Evolutionary conservation across 2,113 vertebrate species (phyloP), one percentile per base, ranked within the genome.

Genomic region (Cynopterus brachyotis): DNA sequence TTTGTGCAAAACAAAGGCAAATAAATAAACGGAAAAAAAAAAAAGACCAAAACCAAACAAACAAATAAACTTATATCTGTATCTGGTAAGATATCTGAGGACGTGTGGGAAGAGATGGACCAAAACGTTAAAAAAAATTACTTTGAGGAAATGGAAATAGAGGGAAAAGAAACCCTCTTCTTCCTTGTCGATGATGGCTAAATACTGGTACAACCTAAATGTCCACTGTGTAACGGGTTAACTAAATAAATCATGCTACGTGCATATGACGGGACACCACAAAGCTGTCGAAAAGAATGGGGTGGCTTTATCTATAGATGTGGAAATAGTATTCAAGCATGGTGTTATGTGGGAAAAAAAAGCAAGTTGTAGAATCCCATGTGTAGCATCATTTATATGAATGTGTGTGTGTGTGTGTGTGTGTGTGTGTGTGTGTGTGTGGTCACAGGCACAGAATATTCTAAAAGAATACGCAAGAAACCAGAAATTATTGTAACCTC

Each of bases 221-320:
- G 83, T 17, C 20, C 35, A 40, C 32, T 42, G 35, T 24, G 22
- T 32, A 45, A 35, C 1, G 17, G 16, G 47, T 66, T 82, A 66
- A 81, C 30, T n/a, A 70, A 81, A 35, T n/a, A 70, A 37, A 66
- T 22, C 45, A 7, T 32, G 35, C 32, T 15, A 22, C 22, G 8
- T 11, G 5, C 11, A 24, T 22, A 16, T 1, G 4, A 24, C 1
- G 70, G 15, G 35, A 17, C 5, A 6, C 19, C 5, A 24, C 37
- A 40, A 37, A 55, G 35, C 40, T 55, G 15, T 20, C 4, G 9
- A 35, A 60, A 84, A 28, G 24, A 53, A 40, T 2, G 6, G 40
- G 53, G 40, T 11, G n/a, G 57, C 42, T 83, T 53, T 35, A 40
- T 62, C 57, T 28, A 42, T 1, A 62, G 60, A 13, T 0, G 45